phyloP scores from a whole-genome alignment of 2,797 vertebrate genomes.

The Pseudochromis fuscus region DNA sequence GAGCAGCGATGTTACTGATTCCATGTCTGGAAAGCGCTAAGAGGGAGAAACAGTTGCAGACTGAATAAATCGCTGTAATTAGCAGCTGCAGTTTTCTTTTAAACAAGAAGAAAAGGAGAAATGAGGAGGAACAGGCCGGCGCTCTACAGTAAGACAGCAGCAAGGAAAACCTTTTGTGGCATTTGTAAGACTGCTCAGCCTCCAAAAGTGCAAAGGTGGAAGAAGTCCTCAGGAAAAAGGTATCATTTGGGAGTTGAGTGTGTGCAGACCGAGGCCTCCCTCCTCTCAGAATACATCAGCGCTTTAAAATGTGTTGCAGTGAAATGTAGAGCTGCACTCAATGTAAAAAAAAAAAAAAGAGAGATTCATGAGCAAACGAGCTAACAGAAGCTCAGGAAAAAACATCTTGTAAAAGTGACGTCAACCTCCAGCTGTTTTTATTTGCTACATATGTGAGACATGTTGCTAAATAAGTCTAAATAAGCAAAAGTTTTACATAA shows the following conservation, averaged over 20 bases:
- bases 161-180: constrained; percentile 35
- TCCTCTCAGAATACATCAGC: constrained; percentile 12
- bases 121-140: background rate
- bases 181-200: constrained; percentile 57
- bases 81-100: constrained; percentile 3
- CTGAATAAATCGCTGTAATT: constrained; percentile 43
- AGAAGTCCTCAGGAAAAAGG: constrained; percentile 34
- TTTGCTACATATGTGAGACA: no score
- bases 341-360: no score
- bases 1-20: background rate
- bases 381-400: constrained; percentile 41
- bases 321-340: constrained; percentile 7
- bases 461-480: no score
- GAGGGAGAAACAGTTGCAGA: background rate
- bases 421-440: no score
- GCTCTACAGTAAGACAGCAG: constrained; percentile 15
- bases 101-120: constrained; percentile 15
- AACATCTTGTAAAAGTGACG: no score
- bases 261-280: constrained; percentile 17
- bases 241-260: constrained; percentile 41
- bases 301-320: constrained; percentile 18
- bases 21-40: background rate
- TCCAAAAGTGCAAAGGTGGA: constrained; percentile 55
- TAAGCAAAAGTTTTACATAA: no score
- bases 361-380: constrained; percentile 65